Base-by-base conservation (phyloP, 1,140 invertebrate species). In the Stenopsyche tienmushanensis region DNA sequence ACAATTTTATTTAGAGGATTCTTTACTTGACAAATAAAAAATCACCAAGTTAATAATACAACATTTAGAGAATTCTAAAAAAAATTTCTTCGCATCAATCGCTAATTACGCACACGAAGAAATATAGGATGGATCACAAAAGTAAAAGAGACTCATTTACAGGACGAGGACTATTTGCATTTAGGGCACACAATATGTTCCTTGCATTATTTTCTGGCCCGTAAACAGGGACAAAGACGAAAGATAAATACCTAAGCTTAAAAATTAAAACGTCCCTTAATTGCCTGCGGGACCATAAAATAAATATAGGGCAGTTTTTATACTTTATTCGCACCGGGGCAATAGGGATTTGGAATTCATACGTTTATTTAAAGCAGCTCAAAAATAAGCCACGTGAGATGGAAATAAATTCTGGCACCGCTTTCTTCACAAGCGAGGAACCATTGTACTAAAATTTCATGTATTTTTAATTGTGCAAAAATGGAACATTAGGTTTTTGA, bases 181-280 rank as follows among this genome's bases (percentile, higher is more conserved):
- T 55, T 55, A 55, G 29, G 39, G 29, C 52, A 25, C 52, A 55
- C 24, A 55, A 55, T 55, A 55, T 55, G 26, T 25, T 55, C 25
- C 29, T 55, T 55, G 52, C 52, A 55, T 55, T 55, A 55, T 26
- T 55, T 55, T 55, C 52, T 23, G 23, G 52, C 20, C 25, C 52
- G 25, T 52, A 52, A 52, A 52, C 49, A 21, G 29, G 52, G 39
- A 55, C 52, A 55, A 55, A 55, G 52, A n/a, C 52, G 24, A 50
- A 34, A 25, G 26, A 55, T 55, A 50, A 50, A 55, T 25, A 24
- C 52, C 15, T 17, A 55, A 34, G 29, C 50, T 23, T n/a, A 55
- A 55, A 55, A 26, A 55, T 55, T 34, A 39, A 39, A 55, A 55
- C 18, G 26, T 34, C 26, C 29, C 52, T 24, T 55, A 34, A 34